Evolutionary conservation across 2,797 vertebrate genomes (phyloP), one percentile per base, ranked within the genome.

Genomic region (Falco columbarius): DNA sequence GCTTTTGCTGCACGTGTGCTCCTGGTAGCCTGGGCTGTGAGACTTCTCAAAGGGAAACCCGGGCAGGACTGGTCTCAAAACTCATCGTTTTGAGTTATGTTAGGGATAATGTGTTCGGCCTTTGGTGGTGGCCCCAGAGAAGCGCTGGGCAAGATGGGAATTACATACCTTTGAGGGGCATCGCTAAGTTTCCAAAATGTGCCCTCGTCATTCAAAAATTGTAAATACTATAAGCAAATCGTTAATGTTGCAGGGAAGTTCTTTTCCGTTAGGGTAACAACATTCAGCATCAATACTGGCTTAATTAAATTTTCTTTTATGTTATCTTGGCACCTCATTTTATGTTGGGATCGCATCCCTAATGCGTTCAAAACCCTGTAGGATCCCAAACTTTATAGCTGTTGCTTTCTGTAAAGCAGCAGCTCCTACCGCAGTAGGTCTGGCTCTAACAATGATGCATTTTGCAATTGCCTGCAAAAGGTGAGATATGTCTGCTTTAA

Each of bases 311-410:
- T 95, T 95, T 91, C 54, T 94, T 96, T 95, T 75, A 90, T 85
- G 52, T 88, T 96, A 91, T 86, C 86, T 90, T 92, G 92, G 92
- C 89, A 93, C 81, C 92, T 94, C 86, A 3, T 96, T 97, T 97
- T 92, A 66, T 62, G 89, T 68, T 5, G 24, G 75, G 79, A 92
- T 89, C 86, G 7, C 89, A 59, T 95, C 95, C 90, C 89, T 94
- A 81, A 89, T 70, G 94, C 4, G 14, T 91, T 93, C 93, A 68
- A 32, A 97, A 81, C 94, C 71, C 93, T 42, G 72, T 96, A 97
- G 94, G 93, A 97, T 94, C 95, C 93, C 94, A 91, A 97, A 98
- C 93, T 98, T 97, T 95, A 90, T 96, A 63, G 83, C 95, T 89
- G 70, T 77, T 93, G 52, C 79, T 92, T 93, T 95, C 95, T 14